Percentiles rank a stretch among this genome's conserved stretches.
Evolutionary conservation across 2,888 invertebrate species (phyloP).

Genomic region (Iselma pallidipennis): DNA sequence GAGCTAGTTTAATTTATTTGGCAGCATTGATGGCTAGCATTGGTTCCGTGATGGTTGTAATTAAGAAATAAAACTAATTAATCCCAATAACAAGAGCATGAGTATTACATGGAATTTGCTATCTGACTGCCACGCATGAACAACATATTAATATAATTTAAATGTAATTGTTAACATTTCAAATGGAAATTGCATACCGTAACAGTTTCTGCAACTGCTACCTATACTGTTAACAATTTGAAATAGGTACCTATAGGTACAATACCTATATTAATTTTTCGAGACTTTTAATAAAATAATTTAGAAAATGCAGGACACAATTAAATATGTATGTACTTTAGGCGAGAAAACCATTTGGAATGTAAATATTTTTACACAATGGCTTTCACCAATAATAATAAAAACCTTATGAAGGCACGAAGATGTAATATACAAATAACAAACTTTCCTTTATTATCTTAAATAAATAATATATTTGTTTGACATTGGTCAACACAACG

Average conservation of each 20-base stretch:
- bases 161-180: not conserved
- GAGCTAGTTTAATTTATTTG: not conserved
- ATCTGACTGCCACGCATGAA: not conserved
- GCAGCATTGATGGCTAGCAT: not conserved
- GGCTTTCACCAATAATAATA: slow-evolving; percentile 24
- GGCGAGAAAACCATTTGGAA: slow-evolving; percentile 32
- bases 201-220: not conserved
- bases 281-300: slow-evolving; percentile 34
- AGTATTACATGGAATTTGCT: not conserved
- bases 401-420: slow-evolving; percentile 19
- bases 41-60: not conserved
- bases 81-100: slow-evolving; percentile 5
- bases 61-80: slow-evolving; percentile 6
- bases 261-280: not conserved
- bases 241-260: no score
- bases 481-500: slow-evolving; percentile 20
- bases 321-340: slow-evolving; percentile 34
- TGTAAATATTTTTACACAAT: slow-evolving; percentile 33
- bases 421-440: slow-evolving; percentile 28
- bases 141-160: not conserved
- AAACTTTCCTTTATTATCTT: slow-evolving; percentile 29
- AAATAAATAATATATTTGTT: slow-evolving; percentile 27
- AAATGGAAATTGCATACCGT: not conserved
- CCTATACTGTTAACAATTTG: not conserved
- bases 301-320: slow-evolving; percentile 31